Base-by-base conservation (phyloP, 2,113 vertebrate genomes). In the Clarias magur region DNA sequence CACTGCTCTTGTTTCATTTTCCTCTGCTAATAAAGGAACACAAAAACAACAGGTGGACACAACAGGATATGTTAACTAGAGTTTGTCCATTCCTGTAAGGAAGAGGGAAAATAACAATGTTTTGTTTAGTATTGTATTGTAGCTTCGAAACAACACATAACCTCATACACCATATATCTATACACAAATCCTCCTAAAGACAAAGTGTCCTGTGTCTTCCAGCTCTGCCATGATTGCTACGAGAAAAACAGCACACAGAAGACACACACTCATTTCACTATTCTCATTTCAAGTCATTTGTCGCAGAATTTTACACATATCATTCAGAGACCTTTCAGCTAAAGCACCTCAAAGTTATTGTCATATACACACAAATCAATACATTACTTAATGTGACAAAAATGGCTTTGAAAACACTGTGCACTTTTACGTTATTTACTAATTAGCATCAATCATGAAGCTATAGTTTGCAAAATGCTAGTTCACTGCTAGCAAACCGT, bases 201-300 rank as follows among this genome's bases (percentile, higher is more conserved):
- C 94, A 95, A 94, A 94, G 92, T 90, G 88, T 84, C 89, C 92
- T 93, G 92, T 95, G 93, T 90, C 81, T 73, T 80, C 60, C 34
- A 80, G 79, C 78, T 93, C 75, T 85, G 83, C 53, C 76, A 53
- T 82, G 84, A 90, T 89, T 88, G 27, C 67, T 87, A 90, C 75
- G 83, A 90, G 85, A 88, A 94, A 93, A 91, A 91, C 86, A 85
- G 91, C 88, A 92, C 91, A 93, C 92, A 94, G 87, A 53, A 27
- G 83, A 81, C 82, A 88, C 73, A 85, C 16, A 38, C 82, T 89
- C 60, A 80, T 87, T 85, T 85, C 80, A 57, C 56, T 54, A 59
- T 62, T 23, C 48, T 48, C 67, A 57, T 80, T 81, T 56, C 27
- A 80, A 23, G 38, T 3, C 11, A 59, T 63, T 75, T 56, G 1